phyloP scores from a whole-genome alignment of 2,888 invertebrate species.

The Archaeoteleia sp. region DNA sequence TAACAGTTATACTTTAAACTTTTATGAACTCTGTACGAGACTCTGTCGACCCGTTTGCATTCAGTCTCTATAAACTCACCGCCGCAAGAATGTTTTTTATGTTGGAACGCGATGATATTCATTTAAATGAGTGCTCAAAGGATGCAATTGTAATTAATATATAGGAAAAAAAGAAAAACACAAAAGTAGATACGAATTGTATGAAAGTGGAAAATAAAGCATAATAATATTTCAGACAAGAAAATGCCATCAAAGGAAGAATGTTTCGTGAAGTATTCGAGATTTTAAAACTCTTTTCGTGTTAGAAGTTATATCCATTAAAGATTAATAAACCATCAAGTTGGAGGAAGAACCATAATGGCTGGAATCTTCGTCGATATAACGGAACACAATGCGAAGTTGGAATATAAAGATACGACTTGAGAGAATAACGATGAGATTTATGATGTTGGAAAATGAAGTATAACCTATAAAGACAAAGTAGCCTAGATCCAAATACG shows the following conservation, averaged over 20 bases:
- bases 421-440: constrained; percentile 25
- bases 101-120: too few species aligned
- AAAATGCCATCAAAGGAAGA: constrained; percentile 16
- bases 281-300: constrained; percentile 68
- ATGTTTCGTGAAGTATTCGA: constrained; percentile 48
- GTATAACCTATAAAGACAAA: too few species aligned
- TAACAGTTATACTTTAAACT: too few species aligned
- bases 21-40: too few species aligned
- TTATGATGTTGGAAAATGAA: constrained; percentile 3
- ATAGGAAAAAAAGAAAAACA: background rate
- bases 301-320: constrained; percentile 68
- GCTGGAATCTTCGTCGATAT: constrained; percentile 43
- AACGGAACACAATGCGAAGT: constrained; percentile 27
- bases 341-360: constrained; percentile 63
- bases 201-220: background rate
- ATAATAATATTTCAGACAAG: constrained; percentile 9
- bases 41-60: too few species aligned
- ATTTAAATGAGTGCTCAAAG: background rate
- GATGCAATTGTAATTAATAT: background rate
- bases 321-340: constrained; percentile 70
- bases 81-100: too few species aligned
- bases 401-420: constrained; percentile 25
- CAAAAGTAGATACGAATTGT: constrained; percentile 1
- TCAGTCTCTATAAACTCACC: too few species aligned
- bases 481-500: too few species aligned